Base-by-base conservation (phyloP, 2,797 vertebrate genomes). In the Leptodactylus fallax region DNA sequence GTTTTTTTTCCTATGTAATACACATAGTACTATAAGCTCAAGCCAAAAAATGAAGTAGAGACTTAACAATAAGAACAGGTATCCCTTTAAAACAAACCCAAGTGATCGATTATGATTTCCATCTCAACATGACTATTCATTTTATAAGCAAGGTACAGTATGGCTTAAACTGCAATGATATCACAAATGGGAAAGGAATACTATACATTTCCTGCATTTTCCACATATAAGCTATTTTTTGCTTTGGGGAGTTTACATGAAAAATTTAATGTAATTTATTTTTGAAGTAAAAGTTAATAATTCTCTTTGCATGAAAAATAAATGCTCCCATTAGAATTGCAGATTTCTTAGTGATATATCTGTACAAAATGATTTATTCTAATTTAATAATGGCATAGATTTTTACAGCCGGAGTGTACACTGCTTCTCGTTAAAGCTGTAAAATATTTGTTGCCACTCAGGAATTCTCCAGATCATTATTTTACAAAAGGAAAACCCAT, bases 391-490 rank as follows among this genome's bases (percentile, higher is more conserved):
- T 95, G 93, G 93, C 93, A 92, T 94, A 95, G 95, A 95, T 96
- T 96, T 96, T 95, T 95, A 95, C 94, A 95, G 93, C 94, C 93
- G 93, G 93, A 94, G 93, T 93, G 92, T 94, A 94, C 95, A 94
- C 87, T 94, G 92, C 93, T 94, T 92, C 94, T 96, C 93, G 91
- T 96, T 96, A 96, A 93, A 90, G 93, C 87, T 95, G 94, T 96
- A 95, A 95, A 95, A 94, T 96, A 96, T 96, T 95, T 96, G 97
- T 96, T 91, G 95, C 96, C 95, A 92, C 96, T 95, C 90, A 93
- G 96, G 96, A 96, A 96, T 95, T 96, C 96, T 95, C 95, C 95
- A 95, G 97, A 98, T 99, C 98, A 98, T 99, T 99, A 98, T 99
- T 99, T 98, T 97, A 96, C 97, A 96, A 96, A 97, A 97, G 94